These are phyloP conservation scores for Exephanes ischioxanthus DNA, from an alignment of 2,888 invertebrate genomes.

Conservation along the genomic window DNA sequence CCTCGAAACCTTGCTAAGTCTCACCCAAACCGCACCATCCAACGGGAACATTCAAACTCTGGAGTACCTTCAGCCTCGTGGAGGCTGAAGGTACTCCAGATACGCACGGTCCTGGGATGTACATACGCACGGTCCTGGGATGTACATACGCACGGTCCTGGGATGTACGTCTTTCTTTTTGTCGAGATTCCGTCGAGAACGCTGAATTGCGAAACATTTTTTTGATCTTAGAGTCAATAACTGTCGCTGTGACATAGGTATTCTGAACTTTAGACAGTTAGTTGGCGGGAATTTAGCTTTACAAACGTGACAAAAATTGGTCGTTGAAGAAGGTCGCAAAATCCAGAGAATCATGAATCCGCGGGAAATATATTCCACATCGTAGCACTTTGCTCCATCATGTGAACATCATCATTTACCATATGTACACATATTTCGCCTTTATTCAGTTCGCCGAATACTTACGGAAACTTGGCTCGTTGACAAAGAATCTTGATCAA, in stretches of 20 bases:
- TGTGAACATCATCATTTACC: background rate
- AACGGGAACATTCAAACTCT: constrained; percentile 40
- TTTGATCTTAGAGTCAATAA: background rate
- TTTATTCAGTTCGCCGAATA: constrained; percentile 9
- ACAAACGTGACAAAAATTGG: background rate
- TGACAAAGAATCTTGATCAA: constrained; percentile 57
- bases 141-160: constrained; percentile 12
- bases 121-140: constrained; percentile 15
- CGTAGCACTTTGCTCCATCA: constrained; percentile 32
- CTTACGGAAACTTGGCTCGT: constrained; percentile 38
- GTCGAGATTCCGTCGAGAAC: background rate
- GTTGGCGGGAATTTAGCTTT: background rate
- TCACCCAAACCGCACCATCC: constrained; percentile 43
- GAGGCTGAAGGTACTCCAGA: constrained; percentile 6
- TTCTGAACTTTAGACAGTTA: background rate
- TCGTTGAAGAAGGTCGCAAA: background rate
- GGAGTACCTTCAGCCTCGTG: background rate
- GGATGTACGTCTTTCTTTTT: constrained; percentile 6
- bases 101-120: constrained; percentile 23
- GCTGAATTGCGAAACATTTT: background rate
- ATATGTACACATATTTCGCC: constrained; percentile 34
- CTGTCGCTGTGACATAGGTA: background rate
- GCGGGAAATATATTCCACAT: constrained; percentile 24
- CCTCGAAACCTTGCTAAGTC: constrained; percentile 65
- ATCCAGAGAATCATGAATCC: constrained; percentile 24